Evolutionary conservation across 2,113 vertebrate genomes (phyloP).

Genomic region (Bagarius yarrelli): DNA sequence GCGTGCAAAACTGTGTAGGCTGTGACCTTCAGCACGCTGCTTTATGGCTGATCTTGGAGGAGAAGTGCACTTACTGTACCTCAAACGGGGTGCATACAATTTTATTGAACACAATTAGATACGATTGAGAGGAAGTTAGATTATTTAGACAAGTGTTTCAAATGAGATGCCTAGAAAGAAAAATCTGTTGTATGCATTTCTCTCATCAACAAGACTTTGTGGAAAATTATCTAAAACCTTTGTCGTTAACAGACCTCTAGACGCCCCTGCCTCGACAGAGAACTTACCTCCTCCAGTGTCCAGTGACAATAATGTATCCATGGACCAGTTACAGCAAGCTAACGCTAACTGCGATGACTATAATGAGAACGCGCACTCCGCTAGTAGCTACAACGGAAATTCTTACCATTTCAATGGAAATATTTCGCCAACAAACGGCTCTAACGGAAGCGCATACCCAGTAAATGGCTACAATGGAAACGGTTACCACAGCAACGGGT

Average conservation of each 20-base stretch:
- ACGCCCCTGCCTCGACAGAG: slow-evolving; percentile 57
- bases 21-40: background rate
- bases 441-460: slow-evolving; percentile 4
- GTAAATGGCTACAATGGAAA: slow-evolving; percentile 44
- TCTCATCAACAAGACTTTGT: background rate
- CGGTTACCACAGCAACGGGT: slow-evolving; percentile 58
- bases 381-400: slow-evolving; percentile 47
- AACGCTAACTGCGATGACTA: slow-evolving; percentile 51
- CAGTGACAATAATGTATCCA: slow-evolving; percentile 2
- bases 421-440: slow-evolving; percentile 11
- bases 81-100: background rate
- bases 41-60: background rate
- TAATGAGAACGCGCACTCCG: slow-evolving; percentile 5
- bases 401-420: background rate
- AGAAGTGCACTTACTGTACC: background rate
- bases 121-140: background rate
- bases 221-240: background rate
- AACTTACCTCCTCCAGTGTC: slow-evolving; percentile 52
- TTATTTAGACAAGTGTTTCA: background rate
- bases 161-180: background rate
- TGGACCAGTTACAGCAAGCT: slow-evolving; percentile 33
- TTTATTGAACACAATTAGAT: background rate
- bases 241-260: slow-evolving; percentile 46
- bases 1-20: background rate
- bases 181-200: background rate